Evolutionary conservation across 2,797 vertebrate species (phyloP).

Genomic region (Merluccius polli): DNA sequence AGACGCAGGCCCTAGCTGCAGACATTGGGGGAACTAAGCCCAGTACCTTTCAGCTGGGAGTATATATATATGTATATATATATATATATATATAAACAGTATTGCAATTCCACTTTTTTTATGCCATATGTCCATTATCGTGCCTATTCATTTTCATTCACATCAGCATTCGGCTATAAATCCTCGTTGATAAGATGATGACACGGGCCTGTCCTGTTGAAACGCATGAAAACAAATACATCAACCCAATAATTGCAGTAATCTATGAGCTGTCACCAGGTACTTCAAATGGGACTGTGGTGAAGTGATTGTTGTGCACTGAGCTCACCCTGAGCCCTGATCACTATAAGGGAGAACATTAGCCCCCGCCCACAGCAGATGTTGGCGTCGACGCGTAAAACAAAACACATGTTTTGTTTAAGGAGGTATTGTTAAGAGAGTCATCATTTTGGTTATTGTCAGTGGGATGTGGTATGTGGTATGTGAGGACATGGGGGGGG

Average conservation of each 20-base stretch:
- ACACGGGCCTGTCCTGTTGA: background rate
- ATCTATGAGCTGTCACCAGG: background rate
- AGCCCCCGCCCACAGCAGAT: slow-evolving; percentile 32
- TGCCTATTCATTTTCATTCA: too few species aligned
- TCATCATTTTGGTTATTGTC: slow-evolving; percentile 31
- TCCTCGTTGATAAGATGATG: too few species aligned
- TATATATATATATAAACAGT: background rate
- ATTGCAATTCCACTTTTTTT: too few species aligned
- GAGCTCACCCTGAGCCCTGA: background rate
- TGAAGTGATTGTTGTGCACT: background rate
- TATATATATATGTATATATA: too few species aligned
- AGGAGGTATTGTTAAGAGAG: slow-evolving; percentile 14
- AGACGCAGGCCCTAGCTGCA: too few species aligned
- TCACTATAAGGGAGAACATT: background rate
- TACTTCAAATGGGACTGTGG: background rate
- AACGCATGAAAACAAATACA: background rate
- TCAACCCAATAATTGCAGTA: background rate
- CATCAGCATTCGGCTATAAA: too few species aligned
- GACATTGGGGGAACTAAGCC: background rate
- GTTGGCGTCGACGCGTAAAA: slow-evolving; percentile 16
- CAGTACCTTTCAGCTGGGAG: background rate
- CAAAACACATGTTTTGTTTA: slow-evolving; percentile 13
- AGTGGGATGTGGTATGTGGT: slow-evolving; percentile 2
- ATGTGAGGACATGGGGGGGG: background rate
- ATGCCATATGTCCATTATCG: background rate